These are phyloP conservation scores for Drosophila subsilvestris DNA, from an alignment of 2,888 invertebrate species.

Conservation along the genomic window DNA sequence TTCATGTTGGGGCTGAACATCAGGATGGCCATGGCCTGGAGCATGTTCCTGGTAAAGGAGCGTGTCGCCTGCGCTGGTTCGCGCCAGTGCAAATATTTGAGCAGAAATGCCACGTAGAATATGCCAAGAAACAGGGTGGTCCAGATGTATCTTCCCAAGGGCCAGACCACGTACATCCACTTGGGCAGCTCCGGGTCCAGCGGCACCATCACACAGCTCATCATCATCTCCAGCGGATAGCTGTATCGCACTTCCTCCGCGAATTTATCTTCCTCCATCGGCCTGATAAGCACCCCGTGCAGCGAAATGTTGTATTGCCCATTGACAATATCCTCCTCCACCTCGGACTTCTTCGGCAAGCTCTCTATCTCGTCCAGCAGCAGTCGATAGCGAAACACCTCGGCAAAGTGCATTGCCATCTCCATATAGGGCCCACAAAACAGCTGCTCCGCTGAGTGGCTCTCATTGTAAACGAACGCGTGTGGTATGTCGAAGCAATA, in stretches of 20 bases:
- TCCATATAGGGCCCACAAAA: constrained; percentile 66
- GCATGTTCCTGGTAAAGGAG: constrained; percentile 61
- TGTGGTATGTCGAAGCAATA: constrained; percentile 65
- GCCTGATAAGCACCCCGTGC: constrained; percentile 50
- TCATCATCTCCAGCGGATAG: constrained; percentile 75
- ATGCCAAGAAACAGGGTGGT: constrained; percentile 55
- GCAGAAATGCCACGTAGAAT: constrained; percentile 74
- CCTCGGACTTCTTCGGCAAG: constrained; percentile 46
- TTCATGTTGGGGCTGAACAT: constrained; percentile 80
- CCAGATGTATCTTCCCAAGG: constrained; percentile 79
- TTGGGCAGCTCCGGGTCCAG: constrained; percentile 80
- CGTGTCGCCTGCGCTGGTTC: constrained; percentile 18
- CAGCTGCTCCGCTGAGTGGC: neutral
- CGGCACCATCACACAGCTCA: constrained; percentile 81
- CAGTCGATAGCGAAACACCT: constrained; percentile 55
- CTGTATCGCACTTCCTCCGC: constrained; percentile 50
- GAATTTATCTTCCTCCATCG: constrained; percentile 9
- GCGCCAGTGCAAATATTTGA: constrained; percentile 64
- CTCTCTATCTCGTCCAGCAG: constrained; percentile 50
- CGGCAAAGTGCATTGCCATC: constrained; percentile 63
- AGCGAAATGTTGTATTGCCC: constrained; percentile 71
- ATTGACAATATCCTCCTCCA: constrained; percentile 46
- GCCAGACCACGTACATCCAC: constrained; percentile 79
- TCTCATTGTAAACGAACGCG: constrained; percentile 61
- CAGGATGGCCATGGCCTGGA: constrained; percentile 72